Conservation (phyloP, 2,797 vertebrate genomes). For the Adelosebastes latens region DNA sequence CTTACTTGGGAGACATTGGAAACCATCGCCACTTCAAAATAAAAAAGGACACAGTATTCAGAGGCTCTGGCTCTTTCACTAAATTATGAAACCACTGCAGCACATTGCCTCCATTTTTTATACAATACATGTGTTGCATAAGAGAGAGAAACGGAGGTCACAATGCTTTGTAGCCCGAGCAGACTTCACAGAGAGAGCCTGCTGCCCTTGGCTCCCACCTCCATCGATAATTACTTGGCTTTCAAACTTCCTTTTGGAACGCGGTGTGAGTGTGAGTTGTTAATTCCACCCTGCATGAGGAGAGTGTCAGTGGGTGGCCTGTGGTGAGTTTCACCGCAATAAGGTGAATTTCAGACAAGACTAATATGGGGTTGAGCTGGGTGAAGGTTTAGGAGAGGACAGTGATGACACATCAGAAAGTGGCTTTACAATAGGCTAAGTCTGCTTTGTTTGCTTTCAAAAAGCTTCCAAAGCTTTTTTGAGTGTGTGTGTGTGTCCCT, state of each 20-base stretch:
- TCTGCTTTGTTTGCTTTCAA: conserved; percentile 44
- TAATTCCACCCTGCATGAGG: conserved; percentile 42
- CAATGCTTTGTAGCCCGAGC: background rate
- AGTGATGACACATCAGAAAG: conserved; percentile 59
- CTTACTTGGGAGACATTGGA: background rate
- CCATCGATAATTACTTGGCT: conserved; percentile 59
- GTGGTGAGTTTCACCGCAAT: conserved; percentile 33
- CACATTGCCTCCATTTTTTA: background rate
- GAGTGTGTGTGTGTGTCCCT: background rate
- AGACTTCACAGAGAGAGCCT: conserved; percentile 24
- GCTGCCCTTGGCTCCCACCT: conserved; percentile 51
- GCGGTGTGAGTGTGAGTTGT: conserved; percentile 24
- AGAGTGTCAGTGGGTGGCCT: conserved; percentile 29
- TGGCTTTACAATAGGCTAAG: conserved; percentile 9
- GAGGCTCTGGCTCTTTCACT: background rate
- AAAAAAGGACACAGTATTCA: background rate
- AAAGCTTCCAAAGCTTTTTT: conserved; percentile 8
- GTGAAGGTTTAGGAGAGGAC: conserved; percentile 65
- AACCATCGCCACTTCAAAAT: background rate
- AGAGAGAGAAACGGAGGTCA: conserved; percentile 11
- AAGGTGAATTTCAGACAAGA: conserved; percentile 59
- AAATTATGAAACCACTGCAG: conserved; percentile 4
- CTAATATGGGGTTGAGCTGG: conserved; percentile 51
- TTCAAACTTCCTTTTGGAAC: conserved; percentile 28
- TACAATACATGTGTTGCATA: conserved; percentile 12